Base-by-base conservation (phyloP, 2,888 invertebrate species). In the Ceriagrion tenellum region DNA sequence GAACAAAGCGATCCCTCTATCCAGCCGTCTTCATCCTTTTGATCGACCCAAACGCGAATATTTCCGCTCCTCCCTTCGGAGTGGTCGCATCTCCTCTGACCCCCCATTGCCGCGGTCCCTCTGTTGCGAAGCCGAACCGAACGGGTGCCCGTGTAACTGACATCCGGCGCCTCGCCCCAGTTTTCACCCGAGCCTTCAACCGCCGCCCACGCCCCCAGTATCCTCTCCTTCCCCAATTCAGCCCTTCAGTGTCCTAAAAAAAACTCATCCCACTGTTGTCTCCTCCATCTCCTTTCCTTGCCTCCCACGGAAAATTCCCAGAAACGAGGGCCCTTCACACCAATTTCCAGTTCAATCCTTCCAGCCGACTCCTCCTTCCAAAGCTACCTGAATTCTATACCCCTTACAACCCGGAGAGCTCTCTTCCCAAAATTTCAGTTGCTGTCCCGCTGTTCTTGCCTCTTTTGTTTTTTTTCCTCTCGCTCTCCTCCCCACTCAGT, bases 111-210 rank as follows among this genome's bases (percentile, higher is more conserved):
- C 89, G 6, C 89, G 10, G 23, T 69, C 93, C 23, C 47, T 40
- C 63, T 30, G 47, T 59, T 23, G 63, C 23, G 90, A 59, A 30
- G 69, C 69, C n/a, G n/a, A 69, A n/a, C n/a, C 59, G 90, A 91
- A 69, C 91, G 63, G 91, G 91, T 91, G 91, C 91, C 40, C 91
- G 35, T 59, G 91, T 91, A 91, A n/a, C 69, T 69, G n/a, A 69
- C 91, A 91, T 91, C 91, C 93, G 93, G 93, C 40, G 69, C 18
- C 63, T 69, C 93, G 93, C 93, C 93, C 93, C 69, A 93, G 63
- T 93, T 93, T 93, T 47, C 69, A 69, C 40, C 74, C 26, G 13
- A 23, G n/a, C 55, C 55, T 13, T 55, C 55, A 6, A 20, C n/a
- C n/a, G 56, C 63, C 63, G 13, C 59, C 59, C 59, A 30, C 63